Percentiles rank a stretch among this genome's conserved stretches.
phyloP scores from a whole-genome alignment of 2,888 invertebrate species.

The Conomelus anceps region DNA sequence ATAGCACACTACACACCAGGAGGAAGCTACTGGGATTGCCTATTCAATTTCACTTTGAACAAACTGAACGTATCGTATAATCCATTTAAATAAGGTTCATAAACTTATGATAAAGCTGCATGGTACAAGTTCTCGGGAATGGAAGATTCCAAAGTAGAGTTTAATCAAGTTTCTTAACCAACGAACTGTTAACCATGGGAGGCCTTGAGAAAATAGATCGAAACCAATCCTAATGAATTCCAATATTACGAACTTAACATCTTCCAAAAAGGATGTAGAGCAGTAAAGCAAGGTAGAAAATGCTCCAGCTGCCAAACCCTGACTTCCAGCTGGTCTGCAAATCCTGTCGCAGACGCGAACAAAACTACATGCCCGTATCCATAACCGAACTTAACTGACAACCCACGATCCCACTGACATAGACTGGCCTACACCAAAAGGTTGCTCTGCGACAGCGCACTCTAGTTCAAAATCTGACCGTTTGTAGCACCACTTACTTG shows the following conservation, averaged over 20 bases:
- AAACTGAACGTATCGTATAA: not conserved
- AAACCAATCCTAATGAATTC: not conserved
- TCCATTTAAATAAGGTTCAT: not conserved
- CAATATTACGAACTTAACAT: not conserved
- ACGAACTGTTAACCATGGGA: no score
- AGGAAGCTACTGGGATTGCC: not conserved
- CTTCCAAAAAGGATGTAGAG: not conserved
- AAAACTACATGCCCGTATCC: not conserved
- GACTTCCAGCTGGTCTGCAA: not conserved
- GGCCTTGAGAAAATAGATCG: not conserved
- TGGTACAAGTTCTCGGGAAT: not conserved
- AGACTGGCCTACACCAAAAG: not conserved
- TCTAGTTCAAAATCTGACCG: not conserved
- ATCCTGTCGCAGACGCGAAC: not conserved
- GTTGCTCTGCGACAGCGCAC: not conserved
- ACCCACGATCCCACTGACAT: not conserved
- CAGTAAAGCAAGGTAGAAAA: not conserved
- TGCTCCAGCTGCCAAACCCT: not conserved
- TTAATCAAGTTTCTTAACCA: not conserved
- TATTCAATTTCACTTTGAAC: not conserved
- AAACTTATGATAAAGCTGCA: not conserved
- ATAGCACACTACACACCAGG: not conserved
- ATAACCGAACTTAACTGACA: not conserved
- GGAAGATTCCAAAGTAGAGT: not conserved
- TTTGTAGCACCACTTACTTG: not conserved